Conservation (phyloP, 2,888 invertebrate genomes). For the Caenorhabditis macrosperma region DNA sequence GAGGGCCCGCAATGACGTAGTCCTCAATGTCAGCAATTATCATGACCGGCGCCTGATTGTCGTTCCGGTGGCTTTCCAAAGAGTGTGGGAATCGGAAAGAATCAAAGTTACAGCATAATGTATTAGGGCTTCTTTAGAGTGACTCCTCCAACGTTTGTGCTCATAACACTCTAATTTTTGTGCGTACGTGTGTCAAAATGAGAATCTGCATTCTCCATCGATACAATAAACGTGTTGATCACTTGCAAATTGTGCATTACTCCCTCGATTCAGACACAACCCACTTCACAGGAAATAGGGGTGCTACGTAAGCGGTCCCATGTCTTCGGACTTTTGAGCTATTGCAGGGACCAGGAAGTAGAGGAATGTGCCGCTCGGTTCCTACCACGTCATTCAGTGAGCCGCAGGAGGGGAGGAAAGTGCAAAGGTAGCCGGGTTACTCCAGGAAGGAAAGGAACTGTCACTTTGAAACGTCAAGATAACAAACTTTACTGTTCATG, state of each 20-base stretch:
- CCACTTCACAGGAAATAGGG: conserved; percentile 10
- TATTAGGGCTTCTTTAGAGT: not conserved
- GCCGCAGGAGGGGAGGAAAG: too few species aligned
- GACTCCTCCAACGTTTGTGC: not conserved
- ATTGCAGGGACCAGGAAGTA: conserved; percentile 3
- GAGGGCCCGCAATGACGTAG: conserved; percentile 32
- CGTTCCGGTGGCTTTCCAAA: not conserved
- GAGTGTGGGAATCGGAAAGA: not conserved
- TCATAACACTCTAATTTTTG: not conserved
- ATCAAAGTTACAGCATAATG: not conserved
- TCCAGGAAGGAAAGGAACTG: not conserved
- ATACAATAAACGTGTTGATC: not conserved
- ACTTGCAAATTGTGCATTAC: too few species aligned
- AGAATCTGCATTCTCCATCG: not conserved
- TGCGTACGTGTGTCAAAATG: too few species aligned
- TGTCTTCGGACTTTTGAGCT: not conserved
- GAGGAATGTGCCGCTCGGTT: not conserved
- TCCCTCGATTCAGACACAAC: not conserved
- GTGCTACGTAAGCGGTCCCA: conserved; percentile 10
- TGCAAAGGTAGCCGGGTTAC: not conserved
- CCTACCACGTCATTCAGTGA: not conserved
- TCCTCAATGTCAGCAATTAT: conserved; percentile 43
- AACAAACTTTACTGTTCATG: not conserved
- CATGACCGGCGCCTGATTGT: not conserved
- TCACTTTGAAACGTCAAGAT: not conserved